Conservation (phyloP, 2,888 invertebrate species). For the Lepeophtheirus nordmannii region DNA sequence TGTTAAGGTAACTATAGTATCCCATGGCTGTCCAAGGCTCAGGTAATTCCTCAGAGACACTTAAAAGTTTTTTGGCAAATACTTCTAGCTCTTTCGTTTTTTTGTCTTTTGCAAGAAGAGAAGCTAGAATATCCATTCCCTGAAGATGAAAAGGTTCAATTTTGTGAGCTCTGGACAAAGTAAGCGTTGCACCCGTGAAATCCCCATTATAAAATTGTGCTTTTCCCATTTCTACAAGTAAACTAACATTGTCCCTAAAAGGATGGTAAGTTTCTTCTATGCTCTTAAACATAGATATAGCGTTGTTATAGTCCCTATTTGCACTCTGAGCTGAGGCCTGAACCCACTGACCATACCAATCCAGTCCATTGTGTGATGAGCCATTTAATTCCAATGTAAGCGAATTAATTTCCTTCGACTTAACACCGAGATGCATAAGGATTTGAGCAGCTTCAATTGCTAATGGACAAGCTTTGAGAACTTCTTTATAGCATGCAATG, state of each 20-base stretch:
- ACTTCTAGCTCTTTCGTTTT: conserved; percentile 47
- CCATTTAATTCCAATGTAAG: conserved; percentile 46
- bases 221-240: conserved; percentile 53
- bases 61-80: conserved; percentile 40
- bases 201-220: conserved; percentile 56
- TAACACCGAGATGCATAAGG: conserved; percentile 51
- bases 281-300: conserved; percentile 48
- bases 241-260: conserved; percentile 49
- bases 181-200: conserved; percentile 45
- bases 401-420: conserved; percentile 56
- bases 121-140: conserved; percentile 50
- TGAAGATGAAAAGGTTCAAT: conserved; percentile 42
- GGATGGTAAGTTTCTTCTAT: conserved; percentile 48
- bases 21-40: conserved; percentile 63
- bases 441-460: conserved; percentile 58
- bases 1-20: conserved; percentile 48
- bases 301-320: conserved; percentile 49
- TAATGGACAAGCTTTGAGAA: conserved; percentile 55
- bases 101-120: conserved; percentile 45
- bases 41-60: conserved; percentile 39
- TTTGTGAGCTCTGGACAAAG: conserved; percentile 38
- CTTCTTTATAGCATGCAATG: conserved; percentile 54
- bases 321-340: conserved; percentile 44
- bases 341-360: conserved; percentile 40
- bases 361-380: conserved; percentile 35